Evolutionary conservation across 1,140 invertebrate genomes (phyloP), one percentile per base, ranked within the genome.

Genomic region (Calliphora vicina): DNA sequence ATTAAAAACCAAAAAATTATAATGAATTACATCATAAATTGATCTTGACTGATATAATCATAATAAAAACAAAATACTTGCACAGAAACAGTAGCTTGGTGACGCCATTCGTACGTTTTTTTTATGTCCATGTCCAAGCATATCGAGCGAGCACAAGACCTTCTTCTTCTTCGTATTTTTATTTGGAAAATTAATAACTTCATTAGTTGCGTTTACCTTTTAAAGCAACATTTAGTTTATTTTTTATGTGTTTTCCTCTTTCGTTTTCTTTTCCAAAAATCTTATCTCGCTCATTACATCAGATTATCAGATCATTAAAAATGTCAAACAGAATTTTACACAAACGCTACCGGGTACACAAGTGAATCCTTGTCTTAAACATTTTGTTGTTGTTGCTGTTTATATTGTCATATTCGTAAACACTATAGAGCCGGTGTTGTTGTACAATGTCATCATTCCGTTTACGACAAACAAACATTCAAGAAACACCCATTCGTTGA

Each of bases 1-100:
- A 23, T 20, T 20, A 25, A 67, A 67, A 25, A 67, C 20, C 9
- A 23, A 67, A 67, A 67, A 67, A 23, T 67, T 67, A 67, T 67
- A 67, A 67, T 67, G 61, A 67, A 67, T 67, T 67, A 23, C 61
- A 67, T 23, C 61, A 67, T 67, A 67, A 67, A 67, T 67, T 67
- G 61, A 67, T 67, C 5, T 23, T 23, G n/a, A 67, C 61, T 67
- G 61, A 67, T 67, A 67, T 23, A 67, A 67, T 67, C 50, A 57
- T 57, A 17, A 57, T 35, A 35, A 35, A 35, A 35, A 35, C 35
- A 35, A 35, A 35, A 35, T 35, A 35, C 35, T 35, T 10, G 35
- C 6, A 10, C 35, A 50, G 17, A 67, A 67, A 67, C 61, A 23
- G 61, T 67, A 67, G 61, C 61, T 20, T 23, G 9, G 9, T 25